A percentile compares a stretch with the other conserved stretches of the same genome.
phyloP scores from a whole-genome alignment of 2,888 invertebrate genomes.

The Serrognathus titanus region DNA sequence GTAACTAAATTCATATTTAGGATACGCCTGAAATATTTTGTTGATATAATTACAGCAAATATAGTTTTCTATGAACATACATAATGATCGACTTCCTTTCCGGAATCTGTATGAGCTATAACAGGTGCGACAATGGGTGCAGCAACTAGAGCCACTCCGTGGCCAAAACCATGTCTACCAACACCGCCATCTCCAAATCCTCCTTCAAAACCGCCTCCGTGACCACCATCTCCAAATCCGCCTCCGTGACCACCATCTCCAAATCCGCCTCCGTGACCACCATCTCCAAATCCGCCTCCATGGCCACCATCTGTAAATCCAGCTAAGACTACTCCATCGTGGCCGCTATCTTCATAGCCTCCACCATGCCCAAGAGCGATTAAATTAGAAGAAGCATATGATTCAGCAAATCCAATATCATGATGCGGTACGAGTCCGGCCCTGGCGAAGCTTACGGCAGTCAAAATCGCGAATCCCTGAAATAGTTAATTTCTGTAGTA shows the following conservation, averaged over 20 bases:
- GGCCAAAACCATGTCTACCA: neutral
- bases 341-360: neutral
- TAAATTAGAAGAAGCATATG: too few species aligned
- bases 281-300: neutral
- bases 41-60: too few species aligned
- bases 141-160: neutral
- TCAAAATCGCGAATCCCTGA: too few species aligned
- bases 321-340: neutral
- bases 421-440: too few species aligned
- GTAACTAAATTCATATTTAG: constrained; percentile 56
- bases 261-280: neutral
- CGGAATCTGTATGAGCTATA: too few species aligned
- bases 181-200: neutral
- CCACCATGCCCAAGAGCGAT: neutral
- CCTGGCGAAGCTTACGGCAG: too few species aligned
- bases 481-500: too few species aligned
- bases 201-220: neutral
- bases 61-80: too few species aligned
- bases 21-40: constrained; percentile 46
- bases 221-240: neutral
- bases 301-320: neutral
- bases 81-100: too few species aligned
- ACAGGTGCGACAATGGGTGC: too few species aligned
- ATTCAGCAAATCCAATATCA: too few species aligned
- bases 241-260: neutral